Evolutionary conservation across 2,113 vertebrate genomes (phyloP).

Genomic region (Ariopsis seemanni): DNA sequence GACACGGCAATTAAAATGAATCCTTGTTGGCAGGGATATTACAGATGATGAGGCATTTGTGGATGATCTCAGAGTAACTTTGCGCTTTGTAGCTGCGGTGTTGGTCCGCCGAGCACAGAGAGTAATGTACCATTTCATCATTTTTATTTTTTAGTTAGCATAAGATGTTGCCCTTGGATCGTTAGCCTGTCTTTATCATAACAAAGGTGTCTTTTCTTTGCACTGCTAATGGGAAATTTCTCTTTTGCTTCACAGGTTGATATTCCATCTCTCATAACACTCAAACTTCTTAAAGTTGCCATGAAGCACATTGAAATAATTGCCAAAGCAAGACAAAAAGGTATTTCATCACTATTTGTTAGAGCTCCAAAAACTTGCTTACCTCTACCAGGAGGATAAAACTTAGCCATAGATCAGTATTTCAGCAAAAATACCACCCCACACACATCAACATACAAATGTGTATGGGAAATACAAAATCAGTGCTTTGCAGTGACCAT

Average conservation of each 20-base stretch:
- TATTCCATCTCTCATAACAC: conserved; percentile 87
- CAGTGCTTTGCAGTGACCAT: background rate
- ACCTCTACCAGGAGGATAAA: background rate
- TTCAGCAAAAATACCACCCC: background rate
- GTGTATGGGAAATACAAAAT: background rate
- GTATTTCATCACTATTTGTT: conserved; percentile 61
- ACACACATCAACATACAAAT: background rate
- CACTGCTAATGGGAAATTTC: background rate
- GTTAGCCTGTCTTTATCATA: background rate
- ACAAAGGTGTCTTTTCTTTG: background rate
- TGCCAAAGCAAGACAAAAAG: conserved; percentile 92
- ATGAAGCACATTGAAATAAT: conserved; percentile 98
- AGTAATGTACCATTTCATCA: conserved; percentile 65
- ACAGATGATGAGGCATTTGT: conserved; percentile 96
- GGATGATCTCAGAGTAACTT: conserved; percentile 86
- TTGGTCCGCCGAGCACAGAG: conserved; percentile 91
- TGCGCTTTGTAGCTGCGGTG: conserved; percentile 91
- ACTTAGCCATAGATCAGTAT: background rate
- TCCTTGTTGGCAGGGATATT: conserved; percentile 78
- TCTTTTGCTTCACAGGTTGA: conserved; percentile 77
- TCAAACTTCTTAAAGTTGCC: conserved; percentile 91
- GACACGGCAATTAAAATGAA: conserved; percentile 13
- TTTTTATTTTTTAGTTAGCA: background rate
- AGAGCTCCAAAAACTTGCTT: background rate
- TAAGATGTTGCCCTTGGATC: background rate